Evolutionary conservation across 2,888 invertebrate species (phyloP).

Genomic region (Phoenoteleia sp.): DNA sequence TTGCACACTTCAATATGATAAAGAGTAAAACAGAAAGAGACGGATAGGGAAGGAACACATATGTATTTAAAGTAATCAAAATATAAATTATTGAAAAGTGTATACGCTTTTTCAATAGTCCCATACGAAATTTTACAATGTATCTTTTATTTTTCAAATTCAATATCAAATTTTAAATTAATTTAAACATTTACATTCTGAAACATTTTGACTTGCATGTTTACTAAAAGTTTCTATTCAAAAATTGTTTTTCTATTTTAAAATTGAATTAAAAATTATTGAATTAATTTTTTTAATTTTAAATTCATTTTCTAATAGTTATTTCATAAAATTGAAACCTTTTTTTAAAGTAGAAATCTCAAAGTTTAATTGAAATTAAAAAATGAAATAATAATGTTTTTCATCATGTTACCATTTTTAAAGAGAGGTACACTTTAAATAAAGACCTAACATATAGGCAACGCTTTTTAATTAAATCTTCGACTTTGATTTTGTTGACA

Average conservation of each 20-base stretch:
- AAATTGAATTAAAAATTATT: too few species aligned
- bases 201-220: too few species aligned
- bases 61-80: conserved; percentile 47
- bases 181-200: too few species aligned
- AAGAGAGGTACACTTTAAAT: neutral
- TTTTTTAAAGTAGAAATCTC: too few species aligned
- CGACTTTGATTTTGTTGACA: neutral
- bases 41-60: neutral
- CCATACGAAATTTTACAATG: neutral
- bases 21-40: neutral
- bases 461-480: neutral
- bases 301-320: conserved; percentile 11
- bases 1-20: conserved; percentile 22
- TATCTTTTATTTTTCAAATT: too few species aligned
- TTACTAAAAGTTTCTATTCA: too few species aligned
- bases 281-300: neutral
- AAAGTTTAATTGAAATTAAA: too few species aligned
- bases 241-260: too few species aligned
- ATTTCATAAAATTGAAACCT: too few species aligned
- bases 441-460: neutral
- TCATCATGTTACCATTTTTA: too few species aligned
- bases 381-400: too few species aligned
- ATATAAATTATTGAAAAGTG: conserved; percentile 48
- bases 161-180: too few species aligned
- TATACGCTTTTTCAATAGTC: conserved; percentile 23